phyloP scores from a whole-genome alignment of 2,113 vertebrate species.

The Phrynocephalus versicolor region DNA sequence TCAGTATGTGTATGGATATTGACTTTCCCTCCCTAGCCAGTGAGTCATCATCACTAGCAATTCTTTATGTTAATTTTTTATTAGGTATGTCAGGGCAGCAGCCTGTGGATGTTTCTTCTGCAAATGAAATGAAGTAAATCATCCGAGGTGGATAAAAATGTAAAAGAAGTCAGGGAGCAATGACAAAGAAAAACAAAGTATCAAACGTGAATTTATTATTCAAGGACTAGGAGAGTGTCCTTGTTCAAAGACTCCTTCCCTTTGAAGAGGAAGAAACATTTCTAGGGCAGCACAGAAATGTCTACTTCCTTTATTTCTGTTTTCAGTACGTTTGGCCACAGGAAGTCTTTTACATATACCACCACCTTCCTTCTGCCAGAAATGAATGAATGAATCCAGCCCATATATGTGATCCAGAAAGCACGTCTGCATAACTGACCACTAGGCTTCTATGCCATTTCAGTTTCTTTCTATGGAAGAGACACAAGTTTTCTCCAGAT shows the following conservation, averaged over 20 bases:
- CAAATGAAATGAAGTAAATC: constrained; percentile 5
- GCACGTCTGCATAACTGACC: background rate
- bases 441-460: background rate
- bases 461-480: background rate
- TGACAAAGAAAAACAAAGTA: constrained; percentile 11
- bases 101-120: constrained; percentile 9
- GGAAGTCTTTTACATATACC: background rate
- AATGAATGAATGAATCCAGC: background rate
- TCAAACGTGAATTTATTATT: background rate
- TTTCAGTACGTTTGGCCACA: background rate
- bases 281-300: background rate
- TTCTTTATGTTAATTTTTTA: constrained; percentile 19
- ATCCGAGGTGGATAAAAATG: constrained; percentile 8
- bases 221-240: background rate
- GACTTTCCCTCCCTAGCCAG: background rate
- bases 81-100: background rate
- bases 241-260: constrained; percentile 10
- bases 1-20: background rate
- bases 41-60: constrained; percentile 17
- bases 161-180: background rate
- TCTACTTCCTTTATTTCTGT: background rate
- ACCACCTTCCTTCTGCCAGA: background rate
- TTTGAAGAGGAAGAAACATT: constrained; percentile 2
- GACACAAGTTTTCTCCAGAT: too few relatives aligned
- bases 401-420: background rate